Evolutionary conservation across 1,140 invertebrate genomes (phyloP).

Genomic region (Drosophila prosaltans): DNA sequence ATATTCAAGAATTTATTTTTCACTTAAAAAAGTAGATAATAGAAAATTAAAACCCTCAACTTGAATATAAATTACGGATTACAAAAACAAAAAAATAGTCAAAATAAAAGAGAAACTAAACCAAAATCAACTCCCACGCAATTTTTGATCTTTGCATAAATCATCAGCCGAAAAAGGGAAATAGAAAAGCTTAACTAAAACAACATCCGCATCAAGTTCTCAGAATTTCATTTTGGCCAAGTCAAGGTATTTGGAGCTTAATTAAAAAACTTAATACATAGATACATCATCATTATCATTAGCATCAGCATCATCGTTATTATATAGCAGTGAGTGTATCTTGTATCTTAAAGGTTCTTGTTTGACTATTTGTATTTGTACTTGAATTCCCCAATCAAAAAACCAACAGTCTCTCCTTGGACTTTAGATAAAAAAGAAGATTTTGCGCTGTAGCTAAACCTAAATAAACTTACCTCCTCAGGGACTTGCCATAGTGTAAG

Average conservation of each 20-base stretch:
- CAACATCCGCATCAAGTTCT: slow-evolving; percentile 1
- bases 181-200: background rate
- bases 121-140: background rate
- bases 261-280: slow-evolving; percentile 30
- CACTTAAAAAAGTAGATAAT: background rate
- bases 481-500: slow-evolving; percentile 23
- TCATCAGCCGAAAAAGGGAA: background rate
- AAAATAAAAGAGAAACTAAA: background rate
- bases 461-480: slow-evolving; percentile 48
- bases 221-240: slow-evolving; percentile 8
- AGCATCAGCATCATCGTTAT: background rate
- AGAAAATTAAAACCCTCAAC: background rate
- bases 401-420: slow-evolving; percentile 26
- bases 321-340: background rate
- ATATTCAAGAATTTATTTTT: background rate
- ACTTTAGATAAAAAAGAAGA: slow-evolving; percentile 40
- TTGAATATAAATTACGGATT: background rate
- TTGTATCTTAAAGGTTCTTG: slow-evolving; percentile 4
- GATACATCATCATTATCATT: background rate
- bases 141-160: background rate
- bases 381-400: slow-evolving; percentile 41
- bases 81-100: background rate
- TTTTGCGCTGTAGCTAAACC: slow-evolving; percentile 26
- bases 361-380: background rate
- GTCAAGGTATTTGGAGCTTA: slow-evolving; percentile 34